Base-by-base conservation (phyloP, 2,888 invertebrate genomes). In the Dasysyrphus albostriatus region DNA sequence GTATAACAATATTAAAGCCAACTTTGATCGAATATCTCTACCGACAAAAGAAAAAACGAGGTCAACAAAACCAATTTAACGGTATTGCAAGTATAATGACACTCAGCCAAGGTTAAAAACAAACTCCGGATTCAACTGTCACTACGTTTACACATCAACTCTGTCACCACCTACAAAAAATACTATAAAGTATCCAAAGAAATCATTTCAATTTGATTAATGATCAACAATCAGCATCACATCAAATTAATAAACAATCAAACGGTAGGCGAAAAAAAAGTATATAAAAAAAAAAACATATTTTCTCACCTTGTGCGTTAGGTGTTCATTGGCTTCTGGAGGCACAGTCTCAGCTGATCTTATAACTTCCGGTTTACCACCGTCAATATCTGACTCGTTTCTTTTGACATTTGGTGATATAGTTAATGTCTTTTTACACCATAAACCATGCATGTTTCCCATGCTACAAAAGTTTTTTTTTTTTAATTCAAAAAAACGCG, bases 401-500 rank as follows among this genome's bases (percentile, higher is more conserved):
- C 24, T 39, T 16, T 81, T 82, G 73, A 73, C 83, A 58, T 73
- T 83, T 37, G 85, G 76, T 12, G 80, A 73, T 34, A 88, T 88
- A 73, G 84, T 88, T 72, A 89, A 69, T 24, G 89, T 88, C 89
- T 92, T 92, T 89, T 91, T 92, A 90, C 92, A 92, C 92, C 92
- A 92, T 90, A 92, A 90, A 84, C 90, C 90, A 89, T 92, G 92
- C 89, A 90, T 89, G 90, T 92, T 92, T 90, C 92, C 92, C 92
- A 92, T 92, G 90, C 90, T 91, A 90, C 9, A 24, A 5, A 14
- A 14, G 9, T 42, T 24, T 42, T 14, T 42, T 14, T 42, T 14
- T 29, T 7, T 2, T 12, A 32, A 16, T 19, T 0, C 8, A 24
- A 51, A 44, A 29, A 9, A 8, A 12, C 9, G n/a, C 9, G n/a